Conservation (phyloP, 2,797 vertebrate genomes). For the Oreonectes daqikongensis region DNA sequence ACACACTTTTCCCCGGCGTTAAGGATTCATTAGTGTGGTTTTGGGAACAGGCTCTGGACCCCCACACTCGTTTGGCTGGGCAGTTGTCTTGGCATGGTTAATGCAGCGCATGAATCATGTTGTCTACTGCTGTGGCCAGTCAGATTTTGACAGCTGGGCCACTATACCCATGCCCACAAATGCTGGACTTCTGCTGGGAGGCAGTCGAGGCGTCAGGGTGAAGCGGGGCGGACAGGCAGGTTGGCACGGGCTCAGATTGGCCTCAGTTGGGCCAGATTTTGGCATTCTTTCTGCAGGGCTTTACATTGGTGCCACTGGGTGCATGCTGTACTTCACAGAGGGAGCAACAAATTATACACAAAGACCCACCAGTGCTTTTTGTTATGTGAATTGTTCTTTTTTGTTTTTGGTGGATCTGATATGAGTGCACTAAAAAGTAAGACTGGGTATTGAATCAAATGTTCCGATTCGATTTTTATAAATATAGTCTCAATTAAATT, state of each 20-base stretch:
- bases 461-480: no score
- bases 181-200: constrained; percentile 51
- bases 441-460: no score
- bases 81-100: constrained; percentile 49
- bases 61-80: constrained; percentile 49
- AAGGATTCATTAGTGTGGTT: constrained; percentile 57
- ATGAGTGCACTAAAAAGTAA: no score
- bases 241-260: constrained; percentile 48
- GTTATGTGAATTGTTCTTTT: no score
- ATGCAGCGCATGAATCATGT: constrained; percentile 56
- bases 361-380: constrained; percentile 21
- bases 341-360: constrained; percentile 28
- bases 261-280: constrained; percentile 40
- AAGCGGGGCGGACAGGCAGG: constrained; percentile 38
- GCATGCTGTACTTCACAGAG: constrained; percentile 36
- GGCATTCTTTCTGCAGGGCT: constrained; percentile 25
- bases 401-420: not conserved
- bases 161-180: constrained; percentile 54
- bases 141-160: constrained; percentile 60
- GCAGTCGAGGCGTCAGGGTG: constrained; percentile 48
- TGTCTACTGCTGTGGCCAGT: constrained; percentile 59
- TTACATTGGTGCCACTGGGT: constrained; percentile 35
- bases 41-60: constrained; percentile 61
- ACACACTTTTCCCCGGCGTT: constrained; percentile 62
- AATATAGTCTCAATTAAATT: no score